Base-by-base conservation (phyloP, 2,888 invertebrate species). In the Diaperis boleti region DNA sequence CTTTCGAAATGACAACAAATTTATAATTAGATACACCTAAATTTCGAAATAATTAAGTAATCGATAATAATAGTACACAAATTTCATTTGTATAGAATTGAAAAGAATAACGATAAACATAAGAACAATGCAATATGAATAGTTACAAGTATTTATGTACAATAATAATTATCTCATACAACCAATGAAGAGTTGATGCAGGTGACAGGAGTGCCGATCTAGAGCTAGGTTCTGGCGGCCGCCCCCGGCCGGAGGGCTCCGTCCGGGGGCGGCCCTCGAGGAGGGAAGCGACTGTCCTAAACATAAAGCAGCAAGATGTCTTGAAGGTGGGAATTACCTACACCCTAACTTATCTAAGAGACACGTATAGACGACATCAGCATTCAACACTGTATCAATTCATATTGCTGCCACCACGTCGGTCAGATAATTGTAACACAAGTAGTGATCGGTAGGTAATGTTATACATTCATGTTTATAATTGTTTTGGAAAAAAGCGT, bases 61-160 rank as follows among this genome's bases (percentile, higher is more conserved):
- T 63, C n/a, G n/a, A n/a, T 81, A 82, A 82, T 81, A 82, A 82
- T 84, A 83, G 82, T 83, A 84, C 83, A 84, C 82, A 83, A 59
- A 82, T 82, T 82, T 83, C 83, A 81, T 81, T 82, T 82, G 76
- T 76, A 78, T 80, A 76, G 76, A 56, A 56, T 81, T 80, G 82
- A 82, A 81, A 78, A n/a, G n/a, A 81, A 81, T 80, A 83, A 83
- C 81, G 76, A 81, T 82, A 79, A 81, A 82, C 81, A 82, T 72
- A 74, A 73, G 70, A 82, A 82, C 80, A 80, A 80, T 82, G 82
- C 82, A 82, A 82, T 83, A 82, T 82, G 82, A 83, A 83, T 81
- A 83, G 81, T 83, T 83, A 83, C 83, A 83, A 82, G 79, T 83
- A 76, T 73, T 72, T 77, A 83, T 83, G 79, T 84, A 84, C 83